phyloP scores from a whole-genome alignment of 2,888 invertebrate genomes.

The Chloroclystis v-ata region DNA sequence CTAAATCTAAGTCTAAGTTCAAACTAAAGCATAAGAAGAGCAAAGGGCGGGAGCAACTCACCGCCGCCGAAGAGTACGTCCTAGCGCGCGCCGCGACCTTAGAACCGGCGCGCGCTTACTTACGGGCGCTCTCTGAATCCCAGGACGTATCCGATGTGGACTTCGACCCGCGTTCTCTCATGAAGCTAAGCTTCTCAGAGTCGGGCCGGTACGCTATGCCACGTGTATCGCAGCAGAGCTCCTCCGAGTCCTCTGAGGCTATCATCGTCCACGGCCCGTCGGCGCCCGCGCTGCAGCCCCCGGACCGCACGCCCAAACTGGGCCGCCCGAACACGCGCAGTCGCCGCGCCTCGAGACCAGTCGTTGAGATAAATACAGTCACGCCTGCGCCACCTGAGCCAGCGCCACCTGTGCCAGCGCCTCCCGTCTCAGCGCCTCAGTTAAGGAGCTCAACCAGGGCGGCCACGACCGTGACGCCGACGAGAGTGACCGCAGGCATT shows the following conservation, averaged over 20 bases:
- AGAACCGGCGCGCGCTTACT: not conserved
- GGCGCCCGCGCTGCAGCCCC: not conserved
- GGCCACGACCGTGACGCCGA: too few relatives aligned
- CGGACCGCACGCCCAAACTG: constrained; percentile 8
- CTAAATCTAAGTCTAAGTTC: constrained; percentile 10
- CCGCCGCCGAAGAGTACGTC: not conserved
- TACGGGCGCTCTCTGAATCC: too few relatives aligned
- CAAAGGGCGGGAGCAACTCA: not conserved
- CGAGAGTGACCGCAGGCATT: too few relatives aligned
- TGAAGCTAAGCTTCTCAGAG: too few relatives aligned
- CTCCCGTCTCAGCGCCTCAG: not conserved
- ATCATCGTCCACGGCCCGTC: not conserved
- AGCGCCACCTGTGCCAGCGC: not conserved
- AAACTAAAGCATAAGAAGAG: constrained; percentile 10
- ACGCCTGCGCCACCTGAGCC: not conserved
- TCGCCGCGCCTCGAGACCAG: constrained; percentile 49
- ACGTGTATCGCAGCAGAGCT: not conserved
- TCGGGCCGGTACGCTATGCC: constrained; percentile 6
- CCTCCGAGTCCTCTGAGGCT: not conserved
- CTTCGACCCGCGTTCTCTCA: too few relatives aligned
- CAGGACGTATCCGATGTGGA: too few relatives aligned
- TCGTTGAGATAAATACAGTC: not conserved
- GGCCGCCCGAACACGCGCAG: constrained; percentile 4
- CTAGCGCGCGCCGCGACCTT: too few relatives aligned
- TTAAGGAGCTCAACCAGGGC: too few relatives aligned